phyloP scores from a whole-genome alignment of 2,797 vertebrate species.

The Propithecus perrieri region DNA sequence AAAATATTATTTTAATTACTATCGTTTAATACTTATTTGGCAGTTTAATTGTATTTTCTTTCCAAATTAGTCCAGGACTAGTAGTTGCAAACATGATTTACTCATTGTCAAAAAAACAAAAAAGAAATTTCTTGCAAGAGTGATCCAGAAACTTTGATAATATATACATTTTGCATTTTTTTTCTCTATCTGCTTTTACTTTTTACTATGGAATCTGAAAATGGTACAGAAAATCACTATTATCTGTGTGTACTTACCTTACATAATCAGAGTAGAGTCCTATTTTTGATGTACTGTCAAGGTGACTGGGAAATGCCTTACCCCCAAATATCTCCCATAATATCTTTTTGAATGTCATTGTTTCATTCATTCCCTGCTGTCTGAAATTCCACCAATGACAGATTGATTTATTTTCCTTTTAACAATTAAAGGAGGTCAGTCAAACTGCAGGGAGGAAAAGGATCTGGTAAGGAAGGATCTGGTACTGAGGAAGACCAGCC shows the following conservation, averaged over 20 bases:
- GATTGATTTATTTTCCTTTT: not conserved
- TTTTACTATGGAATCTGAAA: not conserved
- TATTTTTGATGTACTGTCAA: not conserved
- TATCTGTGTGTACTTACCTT: accelerated
- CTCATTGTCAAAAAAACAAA: not conserved
- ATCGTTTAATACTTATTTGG: not conserved
- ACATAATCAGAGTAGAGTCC: not conserved
- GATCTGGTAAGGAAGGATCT: not conserved
- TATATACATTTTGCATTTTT: not conserved
- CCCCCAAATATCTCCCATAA: not conserved
- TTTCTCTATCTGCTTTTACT: not conserved
- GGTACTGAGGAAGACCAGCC: not conserved
- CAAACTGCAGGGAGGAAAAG: not conserved
- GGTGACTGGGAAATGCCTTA: not conserved
- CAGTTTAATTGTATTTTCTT: not conserved
- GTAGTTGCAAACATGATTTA: not conserved
- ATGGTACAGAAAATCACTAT: not conserved
- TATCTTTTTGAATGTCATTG: not conserved
- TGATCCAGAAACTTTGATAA: not conserved
- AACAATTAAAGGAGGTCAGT: too few relatives aligned
- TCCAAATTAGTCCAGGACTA: not conserved
- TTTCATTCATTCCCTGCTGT: not conserved
- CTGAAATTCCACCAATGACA: not conserved
- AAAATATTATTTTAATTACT: not conserved
- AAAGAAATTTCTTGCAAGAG: not conserved